Conservation (phyloP, 2,888 invertebrate species). For the Oxyteleia sp. region DNA sequence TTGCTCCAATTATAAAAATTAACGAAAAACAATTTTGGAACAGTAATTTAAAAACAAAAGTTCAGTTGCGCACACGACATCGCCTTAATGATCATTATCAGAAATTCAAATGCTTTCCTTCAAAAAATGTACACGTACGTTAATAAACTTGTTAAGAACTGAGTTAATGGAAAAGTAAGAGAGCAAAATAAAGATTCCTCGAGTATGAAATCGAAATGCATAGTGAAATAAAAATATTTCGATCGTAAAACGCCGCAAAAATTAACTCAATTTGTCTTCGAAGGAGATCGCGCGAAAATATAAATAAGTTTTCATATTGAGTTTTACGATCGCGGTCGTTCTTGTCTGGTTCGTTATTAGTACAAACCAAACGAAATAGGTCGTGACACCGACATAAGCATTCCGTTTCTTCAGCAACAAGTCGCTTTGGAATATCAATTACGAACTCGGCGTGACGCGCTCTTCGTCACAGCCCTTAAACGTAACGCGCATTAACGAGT, state of each 20-base stretch:
- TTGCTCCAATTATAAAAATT: too few species aligned
- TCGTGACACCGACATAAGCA: constrained; percentile 45
- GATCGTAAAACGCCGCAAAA: constrained; percentile 20
- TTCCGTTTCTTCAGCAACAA: constrained; percentile 47
- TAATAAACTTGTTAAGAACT: too few species aligned
- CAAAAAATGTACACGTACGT: too few species aligned
- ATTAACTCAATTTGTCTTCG: constrained; percentile 36
- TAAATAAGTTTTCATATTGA: constrained; percentile 35
- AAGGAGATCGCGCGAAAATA: constrained; percentile 37
- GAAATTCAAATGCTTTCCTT: too few species aligned
- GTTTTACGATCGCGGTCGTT: constrained; percentile 27
- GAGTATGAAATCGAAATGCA: background rate
- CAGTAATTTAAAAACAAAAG: too few species aligned
- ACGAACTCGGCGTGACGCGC: constrained; percentile 56
- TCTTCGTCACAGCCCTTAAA: constrained; percentile 65
- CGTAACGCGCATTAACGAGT: constrained; percentile 67
- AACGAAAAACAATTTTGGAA: too few species aligned
- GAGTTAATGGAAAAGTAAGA: too few species aligned
- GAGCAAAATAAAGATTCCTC: background rate
- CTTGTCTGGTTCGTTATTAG: constrained; percentile 39
- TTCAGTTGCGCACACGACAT: too few species aligned
- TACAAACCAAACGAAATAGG: constrained; percentile 41
- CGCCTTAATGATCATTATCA: too few species aligned
- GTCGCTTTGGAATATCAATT: constrained; percentile 63
- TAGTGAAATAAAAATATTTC: background rate